Percentiles rank a stretch among this genome's conserved stretches.
These are phyloP conservation scores for Oplegnathus fasciatus DNA, from an alignment of 2,113 vertebrate genomes.

Conservation along the genomic window DNA sequence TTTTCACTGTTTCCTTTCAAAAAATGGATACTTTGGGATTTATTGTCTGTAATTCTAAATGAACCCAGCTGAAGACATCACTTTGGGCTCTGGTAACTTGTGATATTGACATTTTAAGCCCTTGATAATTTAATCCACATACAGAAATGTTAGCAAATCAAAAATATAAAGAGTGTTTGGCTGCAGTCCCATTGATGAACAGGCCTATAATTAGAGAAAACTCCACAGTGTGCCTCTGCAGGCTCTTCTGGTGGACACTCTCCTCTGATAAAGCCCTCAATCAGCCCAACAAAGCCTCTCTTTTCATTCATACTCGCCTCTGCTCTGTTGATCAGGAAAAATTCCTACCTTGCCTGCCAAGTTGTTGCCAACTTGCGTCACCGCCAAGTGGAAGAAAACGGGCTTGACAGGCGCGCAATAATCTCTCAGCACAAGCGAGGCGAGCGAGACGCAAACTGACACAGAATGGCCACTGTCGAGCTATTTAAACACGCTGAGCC, in stretches of 20 bases:
- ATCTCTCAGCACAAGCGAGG: not conserved
- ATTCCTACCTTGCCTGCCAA: conserved; percentile 60
- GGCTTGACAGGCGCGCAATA: conserved; percentile 2
- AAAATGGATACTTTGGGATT: not conserved
- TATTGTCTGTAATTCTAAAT: not conserved
- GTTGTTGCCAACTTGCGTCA: conserved; percentile 54
- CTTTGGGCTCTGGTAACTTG: not conserved
- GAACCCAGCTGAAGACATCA: not conserved
- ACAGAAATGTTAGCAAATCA: not conserved
- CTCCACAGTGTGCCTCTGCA: not conserved
- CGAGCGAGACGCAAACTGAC: not conserved
- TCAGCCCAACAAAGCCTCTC: conserved; percentile 1
- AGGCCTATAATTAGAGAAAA: not conserved
- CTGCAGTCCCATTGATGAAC: not conserved
- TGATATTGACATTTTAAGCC: not conserved
- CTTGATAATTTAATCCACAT: not conserved
- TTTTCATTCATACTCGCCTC: conserved; percentile 30
- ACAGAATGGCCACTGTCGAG: not conserved
- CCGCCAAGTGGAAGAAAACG: conserved; percentile 31
- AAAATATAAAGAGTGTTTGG: not conserved
- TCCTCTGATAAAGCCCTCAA: conserved; percentile 11
- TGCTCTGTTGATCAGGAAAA: conserved; percentile 22
- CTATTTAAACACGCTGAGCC: conserved; percentile 30
- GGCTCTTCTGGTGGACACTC: not conserved
- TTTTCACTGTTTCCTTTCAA: not conserved